These are phyloP conservation scores for Tychaedon coryphoeus DNA, from an alignment of 2,113 vertebrate species.

Conservation along the genomic window DNA sequence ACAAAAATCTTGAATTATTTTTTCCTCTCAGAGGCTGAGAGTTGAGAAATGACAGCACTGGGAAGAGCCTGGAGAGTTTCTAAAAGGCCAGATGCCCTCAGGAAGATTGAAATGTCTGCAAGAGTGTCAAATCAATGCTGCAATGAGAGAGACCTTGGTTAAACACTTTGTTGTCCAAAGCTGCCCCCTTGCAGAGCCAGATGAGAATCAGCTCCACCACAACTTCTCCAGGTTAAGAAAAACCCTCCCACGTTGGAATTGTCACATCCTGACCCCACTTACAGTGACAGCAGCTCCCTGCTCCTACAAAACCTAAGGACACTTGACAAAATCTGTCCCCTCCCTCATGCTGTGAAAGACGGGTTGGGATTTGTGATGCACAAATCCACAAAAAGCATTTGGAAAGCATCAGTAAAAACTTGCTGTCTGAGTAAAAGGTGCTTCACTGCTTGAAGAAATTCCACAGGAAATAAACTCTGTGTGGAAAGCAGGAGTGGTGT, in stretches of 20 bases:
- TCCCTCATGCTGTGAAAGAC: not conserved
- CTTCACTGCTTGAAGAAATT: not conserved
- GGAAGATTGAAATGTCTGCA: not conserved
- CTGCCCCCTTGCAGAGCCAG: not conserved
- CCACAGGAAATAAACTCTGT: not conserved
- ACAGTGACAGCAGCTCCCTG: not conserved
- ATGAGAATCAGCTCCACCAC: not conserved
- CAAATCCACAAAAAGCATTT: not conserved
- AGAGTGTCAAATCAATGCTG: not conserved
- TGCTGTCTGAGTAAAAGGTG: not conserved
- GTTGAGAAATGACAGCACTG: not conserved
- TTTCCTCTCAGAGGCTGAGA: not conserved
- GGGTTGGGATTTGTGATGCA: not conserved
- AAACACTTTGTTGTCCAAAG: not conserved
- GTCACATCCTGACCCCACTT: not conserved
- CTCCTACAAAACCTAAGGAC: not conserved
- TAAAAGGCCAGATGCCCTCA: not conserved
- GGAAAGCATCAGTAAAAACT: not conserved
- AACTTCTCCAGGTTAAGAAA: not conserved
- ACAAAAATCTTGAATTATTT: not conserved
- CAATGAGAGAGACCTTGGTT: not conserved
- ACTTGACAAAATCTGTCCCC: not conserved
- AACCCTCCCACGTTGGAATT: fast-evolving
- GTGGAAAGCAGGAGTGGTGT: not conserved
- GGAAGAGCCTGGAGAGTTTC: not conserved